phyloP scores from a whole-genome alignment of 2,113 vertebrate species.

The Muntiacus reevesi region DNA sequence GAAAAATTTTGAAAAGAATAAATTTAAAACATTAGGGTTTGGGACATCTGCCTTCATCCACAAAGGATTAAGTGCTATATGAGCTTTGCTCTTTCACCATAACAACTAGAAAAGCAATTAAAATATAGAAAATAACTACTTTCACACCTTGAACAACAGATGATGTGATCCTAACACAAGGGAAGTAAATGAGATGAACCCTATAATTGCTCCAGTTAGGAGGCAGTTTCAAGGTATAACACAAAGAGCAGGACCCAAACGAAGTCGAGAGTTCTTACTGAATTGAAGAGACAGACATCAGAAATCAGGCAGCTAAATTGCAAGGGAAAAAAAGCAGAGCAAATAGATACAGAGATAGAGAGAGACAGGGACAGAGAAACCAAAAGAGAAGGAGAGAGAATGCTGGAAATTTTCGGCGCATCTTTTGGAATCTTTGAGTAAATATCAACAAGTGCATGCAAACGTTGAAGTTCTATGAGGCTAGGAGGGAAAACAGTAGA shows the following conservation, averaged over 20 bases:
- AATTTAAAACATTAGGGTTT: neutral
- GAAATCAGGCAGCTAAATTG: neutral
- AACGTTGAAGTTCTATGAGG: neutral
- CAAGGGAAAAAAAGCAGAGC: conserved; percentile 45
- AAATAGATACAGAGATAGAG: neutral
- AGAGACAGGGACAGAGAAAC: neutral
- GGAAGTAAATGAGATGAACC: neutral
- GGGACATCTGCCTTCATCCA: neutral
- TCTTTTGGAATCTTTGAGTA: neutral
- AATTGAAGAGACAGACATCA: neutral
- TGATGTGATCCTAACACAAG: neutral
- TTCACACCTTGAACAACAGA: neutral
- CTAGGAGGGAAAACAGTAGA: neutral
- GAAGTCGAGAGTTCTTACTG: neutral
- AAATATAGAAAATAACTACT: neutral
- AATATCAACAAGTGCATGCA: neutral
- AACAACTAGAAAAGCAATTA: neutral
- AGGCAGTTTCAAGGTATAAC: neutral
- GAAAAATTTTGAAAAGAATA: neutral
- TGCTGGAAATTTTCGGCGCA: neutral
- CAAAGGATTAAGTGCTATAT: neutral
- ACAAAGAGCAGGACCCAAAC: neutral
- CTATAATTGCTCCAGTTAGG: neutral
- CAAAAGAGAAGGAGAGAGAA: neutral
- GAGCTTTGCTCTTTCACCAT: neutral